phyloP scores from a whole-genome alignment of 1,140 invertebrate genomes.

The Campoletis sonorensis region DNA sequence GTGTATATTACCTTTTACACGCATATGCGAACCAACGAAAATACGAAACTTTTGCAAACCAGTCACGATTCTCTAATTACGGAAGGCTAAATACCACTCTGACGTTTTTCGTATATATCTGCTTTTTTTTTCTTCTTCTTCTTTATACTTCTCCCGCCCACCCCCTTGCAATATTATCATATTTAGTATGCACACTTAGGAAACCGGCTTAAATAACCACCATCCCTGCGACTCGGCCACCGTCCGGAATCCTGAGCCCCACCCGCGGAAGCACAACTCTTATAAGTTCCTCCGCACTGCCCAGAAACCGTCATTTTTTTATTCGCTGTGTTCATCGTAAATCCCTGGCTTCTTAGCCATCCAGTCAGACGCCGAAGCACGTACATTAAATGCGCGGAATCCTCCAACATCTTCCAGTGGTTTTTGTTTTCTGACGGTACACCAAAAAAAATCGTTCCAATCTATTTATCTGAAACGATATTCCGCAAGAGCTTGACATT shows the following conservation, averaged over 20 bases:
- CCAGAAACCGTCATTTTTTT: constrained; percentile 71
- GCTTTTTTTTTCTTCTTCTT: constrained; percentile 3
- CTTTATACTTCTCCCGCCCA: too few species aligned
- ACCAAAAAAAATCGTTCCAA: neutral
- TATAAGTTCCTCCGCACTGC: constrained; percentile 72
- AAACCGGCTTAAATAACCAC: constrained; percentile 75
- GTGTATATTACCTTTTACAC: constrained; percentile 21
- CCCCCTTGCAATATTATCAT: constrained; percentile 76
- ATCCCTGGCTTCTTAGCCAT: constrained; percentile 6
- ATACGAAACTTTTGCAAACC: constrained; percentile 73
- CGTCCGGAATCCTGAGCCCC: constrained; percentile 62
- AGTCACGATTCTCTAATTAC: constrained; percentile 77
- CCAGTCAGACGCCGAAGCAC: constrained; percentile 3
- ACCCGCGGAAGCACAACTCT: constrained; percentile 68
- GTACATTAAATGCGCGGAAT: neutral
- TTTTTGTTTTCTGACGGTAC: neutral
- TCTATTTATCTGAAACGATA: neutral
- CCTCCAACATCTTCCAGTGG: neutral
- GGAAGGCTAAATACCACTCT: constrained; percentile 74
- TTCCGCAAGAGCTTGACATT: too few species aligned
- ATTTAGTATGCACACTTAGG: constrained; percentile 77
- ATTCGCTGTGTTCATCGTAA: constrained; percentile 50
- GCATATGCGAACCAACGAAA: constrained; percentile 49
- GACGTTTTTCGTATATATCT: constrained; percentile 69
- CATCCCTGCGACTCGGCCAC: constrained; percentile 56